These are phyloP conservation scores for Drosophila mercatorum DNA, from an alignment of 2,888 invertebrate species.

Conservation along the genomic window DNA sequence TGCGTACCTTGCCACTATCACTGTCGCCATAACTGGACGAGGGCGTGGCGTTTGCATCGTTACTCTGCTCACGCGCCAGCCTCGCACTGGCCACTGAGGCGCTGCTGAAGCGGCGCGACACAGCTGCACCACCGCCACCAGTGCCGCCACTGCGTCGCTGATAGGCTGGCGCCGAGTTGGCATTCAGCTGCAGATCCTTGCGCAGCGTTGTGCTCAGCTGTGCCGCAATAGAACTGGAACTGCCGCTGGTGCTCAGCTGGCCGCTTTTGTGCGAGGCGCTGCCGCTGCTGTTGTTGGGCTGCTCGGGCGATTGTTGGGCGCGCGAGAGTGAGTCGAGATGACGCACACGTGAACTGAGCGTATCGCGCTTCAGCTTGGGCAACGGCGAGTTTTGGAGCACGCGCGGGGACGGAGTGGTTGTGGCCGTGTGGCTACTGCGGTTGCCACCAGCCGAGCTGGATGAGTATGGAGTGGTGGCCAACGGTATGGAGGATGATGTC, in stretches of 20 bases:
- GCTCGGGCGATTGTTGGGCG: constrained; percentile 77
- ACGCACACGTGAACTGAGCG: constrained; percentile 86
- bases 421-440: constrained; percentile 54
- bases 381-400: constrained; percentile 83
- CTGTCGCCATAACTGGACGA: constrained; percentile 76
- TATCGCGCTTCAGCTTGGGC: constrained; percentile 85
- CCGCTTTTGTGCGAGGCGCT: constrained; percentile 35
- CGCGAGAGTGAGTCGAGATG: constrained; percentile 86
- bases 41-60: constrained; percentile 56
- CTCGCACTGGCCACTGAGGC: constrained; percentile 69
- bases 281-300: constrained; percentile 53
- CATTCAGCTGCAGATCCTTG: constrained; percentile 79
- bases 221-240: constrained; percentile 69
- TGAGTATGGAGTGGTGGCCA: constrained; percentile 81
- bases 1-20: constrained; percentile 85
- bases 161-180: constrained; percentile 56
- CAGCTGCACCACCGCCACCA: constrained; percentile 32
- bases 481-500: constrained; percentile 83
- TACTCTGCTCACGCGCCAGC: constrained; percentile 52
- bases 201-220: constrained; percentile 79
- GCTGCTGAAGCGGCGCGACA: constrained; percentile 79
- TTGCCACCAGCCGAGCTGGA: constrained; percentile 69
- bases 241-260: constrained; percentile 31
- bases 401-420: constrained; percentile 81
- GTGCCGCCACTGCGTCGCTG: constrained; percentile 43